These are phyloP conservation scores for Callipepla californica DNA, from an alignment of 2,113 vertebrate species.

Conservation along the genomic window DNA sequence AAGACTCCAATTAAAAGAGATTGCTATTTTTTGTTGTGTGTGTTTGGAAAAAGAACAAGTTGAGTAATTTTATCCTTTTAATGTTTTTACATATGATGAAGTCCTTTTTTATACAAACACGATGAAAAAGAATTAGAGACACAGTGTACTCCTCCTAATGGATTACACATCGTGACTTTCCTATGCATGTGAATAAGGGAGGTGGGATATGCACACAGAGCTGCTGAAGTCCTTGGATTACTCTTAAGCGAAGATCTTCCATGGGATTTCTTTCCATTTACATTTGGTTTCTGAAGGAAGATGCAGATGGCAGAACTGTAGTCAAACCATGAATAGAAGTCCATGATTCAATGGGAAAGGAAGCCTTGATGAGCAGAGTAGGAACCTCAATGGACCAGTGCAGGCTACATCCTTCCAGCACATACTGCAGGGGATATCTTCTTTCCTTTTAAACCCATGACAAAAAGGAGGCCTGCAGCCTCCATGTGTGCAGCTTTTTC, in stretches of 20 bases:
- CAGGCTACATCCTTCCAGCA: not conserved
- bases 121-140: slow-evolving; percentile 38
- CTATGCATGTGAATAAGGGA: not conserved
- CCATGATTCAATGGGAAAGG: not conserved
- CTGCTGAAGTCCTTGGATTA: not conserved
- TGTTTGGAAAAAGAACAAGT: not conserved
- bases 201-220: not conserved
- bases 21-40: not conserved
- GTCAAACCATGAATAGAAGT: not conserved
- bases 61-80: slow-evolving; percentile 17
- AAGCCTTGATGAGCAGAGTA: not conserved
- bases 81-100: slow-evolving; percentile 13
- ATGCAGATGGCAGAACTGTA: not conserved
- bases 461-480: not conserved
- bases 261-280: not conserved
- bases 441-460: not conserved
- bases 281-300: not conserved
- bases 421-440: not conserved
- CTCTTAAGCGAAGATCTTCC: not conserved
- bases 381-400: rapidly evolving
- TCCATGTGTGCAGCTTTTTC: not conserved
- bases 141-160: not conserved
- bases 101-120: slow-evolving; percentile 14
- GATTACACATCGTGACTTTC: not conserved
- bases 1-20: slow-evolving; percentile 7